Evolutionary conservation across 2,113 vertebrate genomes (phyloP).

Genomic region (Anhinga anhinga): DNA sequence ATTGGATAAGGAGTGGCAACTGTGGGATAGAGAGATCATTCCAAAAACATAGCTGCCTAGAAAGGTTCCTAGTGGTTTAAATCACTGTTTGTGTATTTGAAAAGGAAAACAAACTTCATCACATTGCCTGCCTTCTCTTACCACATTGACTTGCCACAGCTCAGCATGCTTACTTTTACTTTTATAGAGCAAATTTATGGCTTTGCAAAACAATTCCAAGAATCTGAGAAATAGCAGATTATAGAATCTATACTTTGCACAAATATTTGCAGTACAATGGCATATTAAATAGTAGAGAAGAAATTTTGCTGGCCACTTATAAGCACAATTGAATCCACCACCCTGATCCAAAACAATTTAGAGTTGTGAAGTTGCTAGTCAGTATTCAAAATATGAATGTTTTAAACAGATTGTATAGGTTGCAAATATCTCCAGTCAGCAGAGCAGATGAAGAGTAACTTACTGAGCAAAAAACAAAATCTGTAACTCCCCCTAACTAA

Average conservation of each 20-base stretch:
- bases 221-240: neutral
- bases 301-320: neutral
- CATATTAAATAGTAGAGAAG: neutral
- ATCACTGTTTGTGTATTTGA: conserved; percentile 13
- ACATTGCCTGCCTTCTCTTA: neutral
- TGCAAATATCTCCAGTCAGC: neutral
- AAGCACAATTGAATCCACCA: neutral
- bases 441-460: neutral
- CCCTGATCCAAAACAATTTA: neutral
- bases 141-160: neutral
- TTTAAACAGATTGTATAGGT: neutral
- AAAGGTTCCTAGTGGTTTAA: neutral
- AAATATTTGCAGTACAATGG: neutral
- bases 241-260: neutral
- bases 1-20: neutral
- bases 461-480: neutral
- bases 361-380: neutral
- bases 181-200: neutral
- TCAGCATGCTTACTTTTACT: neutral
- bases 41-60: neutral
- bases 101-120: conserved; percentile 18
- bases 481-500: neutral
- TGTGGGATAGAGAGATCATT: neutral
- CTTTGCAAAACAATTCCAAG: neutral
- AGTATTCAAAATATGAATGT: neutral